Percentiles rank a stretch among this genome's conserved stretches.
Conservation (phyloP, 1,140 invertebrate genomes). For the Cydia splendana region DNA sequence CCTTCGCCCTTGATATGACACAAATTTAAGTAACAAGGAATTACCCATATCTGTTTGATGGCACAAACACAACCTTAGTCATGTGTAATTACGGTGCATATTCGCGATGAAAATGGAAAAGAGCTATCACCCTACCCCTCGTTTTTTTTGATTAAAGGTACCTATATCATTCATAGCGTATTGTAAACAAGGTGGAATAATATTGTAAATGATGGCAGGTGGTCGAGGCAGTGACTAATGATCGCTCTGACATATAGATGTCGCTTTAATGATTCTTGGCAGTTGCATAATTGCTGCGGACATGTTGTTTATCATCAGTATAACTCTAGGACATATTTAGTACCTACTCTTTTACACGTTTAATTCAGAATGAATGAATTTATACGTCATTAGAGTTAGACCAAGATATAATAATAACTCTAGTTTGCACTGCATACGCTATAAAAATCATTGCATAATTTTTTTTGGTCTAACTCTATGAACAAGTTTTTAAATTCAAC, state of each 20-base stretch:
- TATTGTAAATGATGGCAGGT: slow-evolving; percentile 16
- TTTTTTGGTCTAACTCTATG: too few relatives aligned
- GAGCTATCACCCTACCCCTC: not conserved
- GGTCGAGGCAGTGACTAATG: not conserved
- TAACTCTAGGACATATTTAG: too few relatives aligned
- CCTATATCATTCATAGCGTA: not conserved
- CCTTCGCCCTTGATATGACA: slow-evolving; percentile 3
- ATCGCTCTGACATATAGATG: slow-evolving; percentile 1
- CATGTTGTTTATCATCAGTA: not conserved
- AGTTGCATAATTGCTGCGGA: not conserved
- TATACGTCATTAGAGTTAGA: too few relatives aligned
- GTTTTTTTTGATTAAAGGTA: slow-evolving; percentile 2
- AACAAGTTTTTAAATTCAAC: too few relatives aligned
- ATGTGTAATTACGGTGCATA: not conserved
- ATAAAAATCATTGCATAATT: too few relatives aligned
- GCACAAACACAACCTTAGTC: not conserved
- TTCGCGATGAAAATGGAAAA: not conserved
- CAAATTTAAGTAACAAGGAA: not conserved
- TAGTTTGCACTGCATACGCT: too few relatives aligned
- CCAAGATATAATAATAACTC: too few relatives aligned
- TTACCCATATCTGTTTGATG: not conserved
- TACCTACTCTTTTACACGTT: too few relatives aligned
- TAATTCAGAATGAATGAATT: too few relatives aligned
- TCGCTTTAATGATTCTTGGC: slow-evolving; percentile 16
- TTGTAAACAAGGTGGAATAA: slow-evolving; percentile 1